Base-by-base conservation (phyloP, 2,797 vertebrate species). In the Brachyrhaphis roseni region DNA sequence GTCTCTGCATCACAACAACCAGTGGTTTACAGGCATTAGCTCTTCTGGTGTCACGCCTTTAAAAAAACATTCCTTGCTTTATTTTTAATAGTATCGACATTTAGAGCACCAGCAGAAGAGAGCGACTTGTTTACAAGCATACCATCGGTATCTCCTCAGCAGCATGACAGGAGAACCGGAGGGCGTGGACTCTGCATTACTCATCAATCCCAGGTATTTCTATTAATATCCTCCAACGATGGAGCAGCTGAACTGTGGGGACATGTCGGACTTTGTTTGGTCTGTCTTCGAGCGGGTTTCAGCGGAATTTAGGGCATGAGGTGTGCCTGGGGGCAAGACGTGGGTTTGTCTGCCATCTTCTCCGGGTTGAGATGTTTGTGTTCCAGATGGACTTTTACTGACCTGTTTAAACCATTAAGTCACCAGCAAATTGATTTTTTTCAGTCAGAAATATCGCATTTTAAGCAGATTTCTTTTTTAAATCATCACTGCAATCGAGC, bases 141-240 rank as follows among this genome's bases (percentile, higher is more conserved):
- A 82, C 90, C 78, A 79, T 70, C n/a, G 74, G 81, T 80, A 86
- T 86, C 82, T 87, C 85, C 78, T 83, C 80, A 64, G 86, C 87
- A 87, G 90, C 89, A 87, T 89, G 89, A 90, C 85, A 80, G 83
- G 75, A 84, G 84, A 89, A 86, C 80, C 86, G 76, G 79, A 28
- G 20, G 74, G 80, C 78, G 85, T 70, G 89, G 89, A 86, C 82
- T 89, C 85, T 79, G 90, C 88, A 89, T 93, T 92, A 83, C 87
- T 93, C 94, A 93, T 90, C 94, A 93, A 91, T 92, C 93, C 76
- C 94, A 94, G 94, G 93, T 91, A 93, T 95, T 92, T 95, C 94
- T 95, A 95, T 94, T 93, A 94, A 95, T 96, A 94, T 88, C 90
- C 81, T 86, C 88, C 89, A 91, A 84, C 90, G 81, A 86, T 73